Conservation (phyloP, 2,113 vertebrate species). For the Salvelinus fontinalis region DNA sequence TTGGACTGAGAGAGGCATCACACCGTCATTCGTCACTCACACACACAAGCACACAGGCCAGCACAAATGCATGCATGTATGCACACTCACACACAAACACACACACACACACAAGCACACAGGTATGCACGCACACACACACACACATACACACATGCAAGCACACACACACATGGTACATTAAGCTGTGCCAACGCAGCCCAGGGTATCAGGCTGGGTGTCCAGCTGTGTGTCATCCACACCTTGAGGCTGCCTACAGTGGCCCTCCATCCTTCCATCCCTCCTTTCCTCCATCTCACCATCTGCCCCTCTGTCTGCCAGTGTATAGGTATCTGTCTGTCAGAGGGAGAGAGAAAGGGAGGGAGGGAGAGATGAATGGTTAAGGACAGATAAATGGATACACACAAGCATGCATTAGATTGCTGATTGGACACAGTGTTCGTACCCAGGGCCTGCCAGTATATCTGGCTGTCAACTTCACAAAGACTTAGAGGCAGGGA, state of each 20-base stretch:
- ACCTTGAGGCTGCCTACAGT: constrained; percentile 48
- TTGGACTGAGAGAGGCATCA: constrained; percentile 19
- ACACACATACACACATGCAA: too few relatives aligned
- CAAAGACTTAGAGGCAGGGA: too few relatives aligned
- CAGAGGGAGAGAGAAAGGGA: background rate
- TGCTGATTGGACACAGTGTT: background rate
- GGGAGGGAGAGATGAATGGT: background rate
- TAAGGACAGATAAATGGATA: background rate
- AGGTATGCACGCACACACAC: too few relatives aligned
- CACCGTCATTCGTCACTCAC: background rate
- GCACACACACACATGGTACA: constrained; percentile 6
- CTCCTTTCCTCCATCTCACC: constrained; percentile 22
- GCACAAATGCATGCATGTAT: background rate
- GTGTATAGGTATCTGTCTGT: background rate
- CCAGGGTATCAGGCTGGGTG: constrained; percentile 31
- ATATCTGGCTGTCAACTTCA: background rate
- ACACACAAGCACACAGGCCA: background rate
- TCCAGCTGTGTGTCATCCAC: constrained; percentile 65
- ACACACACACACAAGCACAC: background rate
- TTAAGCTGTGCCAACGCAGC: constrained; percentile 18
- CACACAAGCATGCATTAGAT: background rate
- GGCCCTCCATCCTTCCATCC: constrained; percentile 41
- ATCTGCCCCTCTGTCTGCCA: background rate
- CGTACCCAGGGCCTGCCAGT: background rate
- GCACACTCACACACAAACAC: background rate